These are phyloP conservation scores for Agrochola litura DNA, from an alignment of 2,888 invertebrate genomes.

Conservation along the genomic window DNA sequence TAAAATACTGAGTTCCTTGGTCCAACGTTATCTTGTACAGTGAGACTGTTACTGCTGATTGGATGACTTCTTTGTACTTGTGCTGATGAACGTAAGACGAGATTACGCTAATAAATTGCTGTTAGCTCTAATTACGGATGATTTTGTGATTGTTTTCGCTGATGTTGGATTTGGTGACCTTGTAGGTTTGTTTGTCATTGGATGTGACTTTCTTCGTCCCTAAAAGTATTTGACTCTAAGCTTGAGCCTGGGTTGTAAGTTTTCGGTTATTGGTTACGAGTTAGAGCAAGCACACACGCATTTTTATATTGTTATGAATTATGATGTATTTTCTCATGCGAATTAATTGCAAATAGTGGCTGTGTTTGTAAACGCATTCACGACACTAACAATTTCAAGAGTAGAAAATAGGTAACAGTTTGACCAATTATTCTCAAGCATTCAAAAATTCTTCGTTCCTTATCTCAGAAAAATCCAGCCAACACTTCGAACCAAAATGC, in stretches of 20 bases:
- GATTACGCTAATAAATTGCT: conserved; percentile 56
- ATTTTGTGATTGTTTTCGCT: conserved; percentile 52
- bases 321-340: neutral
- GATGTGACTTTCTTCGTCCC: neutral
- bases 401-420: neutral
- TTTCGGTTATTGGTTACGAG: neutral
- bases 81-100: conserved; percentile 25
- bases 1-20: conserved; percentile 44
- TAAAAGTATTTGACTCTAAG: neutral
- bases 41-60: conserved; percentile 56
- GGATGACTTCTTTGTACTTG: conserved; percentile 52
- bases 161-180: conserved; percentile 1
- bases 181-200: neutral
- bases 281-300: neutral
- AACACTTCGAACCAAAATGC: conserved; percentile 32
- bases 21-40: conserved; percentile 51
- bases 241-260: neutral
- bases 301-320: neutral
- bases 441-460: neutral
- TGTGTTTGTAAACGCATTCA: neutral
- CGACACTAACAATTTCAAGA: neutral
- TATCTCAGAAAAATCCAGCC: neutral
- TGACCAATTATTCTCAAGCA: neutral
- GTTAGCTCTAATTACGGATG: conserved; percentile 47
- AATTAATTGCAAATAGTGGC: neutral